These are phyloP conservation scores for Stomatorhinus ivindoensis DNA, from an alignment of 2,113 vertebrate genomes.

Conservation along the genomic window DNA sequence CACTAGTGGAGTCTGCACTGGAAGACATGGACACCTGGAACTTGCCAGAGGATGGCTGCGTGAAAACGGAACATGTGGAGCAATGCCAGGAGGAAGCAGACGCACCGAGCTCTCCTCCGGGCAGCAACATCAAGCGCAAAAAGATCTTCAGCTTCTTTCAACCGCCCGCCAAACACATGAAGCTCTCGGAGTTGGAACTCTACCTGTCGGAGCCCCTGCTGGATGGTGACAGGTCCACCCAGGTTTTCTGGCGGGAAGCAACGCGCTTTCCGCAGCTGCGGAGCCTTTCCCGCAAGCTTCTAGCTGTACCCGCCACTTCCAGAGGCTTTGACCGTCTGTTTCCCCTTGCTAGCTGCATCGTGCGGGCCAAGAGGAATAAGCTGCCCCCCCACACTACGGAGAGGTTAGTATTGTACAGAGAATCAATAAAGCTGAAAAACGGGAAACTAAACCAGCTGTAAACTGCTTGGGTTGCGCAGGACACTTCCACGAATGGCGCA, in stretches of 20 bases:
- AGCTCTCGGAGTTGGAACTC: constrained; percentile 44
- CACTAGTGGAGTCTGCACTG: constrained; percentile 39
- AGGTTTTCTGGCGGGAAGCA: constrained; percentile 52
- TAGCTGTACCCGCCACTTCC: constrained; percentile 53
- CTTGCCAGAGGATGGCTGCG: background rate
- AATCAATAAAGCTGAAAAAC: constrained; percentile 39
- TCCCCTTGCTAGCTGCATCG: constrained; percentile 50
- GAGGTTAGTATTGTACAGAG: constrained; percentile 57
- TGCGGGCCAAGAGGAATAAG: constrained; percentile 53
- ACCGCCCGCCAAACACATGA: constrained; percentile 38
- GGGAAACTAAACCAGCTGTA: constrained; percentile 21
- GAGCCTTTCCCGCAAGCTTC: constrained; percentile 44
- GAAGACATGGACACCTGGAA: constrained; percentile 11
- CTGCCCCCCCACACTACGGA: constrained; percentile 59
- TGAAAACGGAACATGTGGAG: constrained; percentile 18
- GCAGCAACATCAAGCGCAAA: constrained; percentile 46
- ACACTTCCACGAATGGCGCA: background rate
- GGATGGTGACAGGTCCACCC: constrained; percentile 28
- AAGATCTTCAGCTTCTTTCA: constrained; percentile 42
- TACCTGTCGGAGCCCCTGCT: constrained; percentile 53
- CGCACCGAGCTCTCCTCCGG: background rate
- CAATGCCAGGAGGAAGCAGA: background rate
- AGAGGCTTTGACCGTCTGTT: constrained; percentile 60
- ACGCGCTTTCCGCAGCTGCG: constrained; percentile 49
- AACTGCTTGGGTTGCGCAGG: background rate